Evolutionary conservation across 2,113 vertebrate genomes (phyloP).

Genomic region (Platichthys stellatus): DNA sequence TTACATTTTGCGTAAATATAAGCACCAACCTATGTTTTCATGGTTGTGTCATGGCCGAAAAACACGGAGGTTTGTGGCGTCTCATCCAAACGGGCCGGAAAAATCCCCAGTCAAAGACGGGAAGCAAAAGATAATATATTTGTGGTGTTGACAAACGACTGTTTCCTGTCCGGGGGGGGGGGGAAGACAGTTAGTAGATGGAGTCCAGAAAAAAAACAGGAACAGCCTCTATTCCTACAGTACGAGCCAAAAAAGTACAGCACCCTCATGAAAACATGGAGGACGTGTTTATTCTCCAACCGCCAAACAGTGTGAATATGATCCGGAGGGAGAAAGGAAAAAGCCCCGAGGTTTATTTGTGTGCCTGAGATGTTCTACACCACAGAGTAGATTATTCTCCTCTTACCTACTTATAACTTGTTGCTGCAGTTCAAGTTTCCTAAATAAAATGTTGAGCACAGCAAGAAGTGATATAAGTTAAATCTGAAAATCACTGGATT

Average conservation of each 20-base stretch:
- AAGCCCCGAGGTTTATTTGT: not conserved
- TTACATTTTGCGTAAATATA: constrained; percentile 30
- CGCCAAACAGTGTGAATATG: constrained; percentile 19
- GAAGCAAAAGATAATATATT: constrained; percentile 75
- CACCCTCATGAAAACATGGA: constrained; percentile 20
- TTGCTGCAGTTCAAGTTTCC: too few relatives aligned
- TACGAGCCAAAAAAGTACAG: constrained; percentile 28
- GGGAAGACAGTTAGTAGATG: constrained; percentile 41
- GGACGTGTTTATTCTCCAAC: constrained; percentile 49
- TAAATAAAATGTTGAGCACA: not conserved
- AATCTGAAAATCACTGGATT: not conserved
- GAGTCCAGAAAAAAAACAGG: constrained; percentile 5
- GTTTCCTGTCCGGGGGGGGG: constrained; percentile 68
- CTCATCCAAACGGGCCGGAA: constrained; percentile 26
- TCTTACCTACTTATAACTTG: not conserved
- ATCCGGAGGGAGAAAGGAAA: not conserved
- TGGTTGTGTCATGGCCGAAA: constrained; percentile 10
- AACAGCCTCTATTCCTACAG: constrained; percentile 32
- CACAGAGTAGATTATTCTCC: not conserved
- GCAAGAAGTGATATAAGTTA: too few relatives aligned
- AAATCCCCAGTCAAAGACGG: constrained; percentile 40
- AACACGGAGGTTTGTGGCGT: constrained; percentile 29
- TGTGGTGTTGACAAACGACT: constrained; percentile 66
- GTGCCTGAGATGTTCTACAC: not conserved
- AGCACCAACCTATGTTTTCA: constrained; percentile 17